phyloP scores from a whole-genome alignment of 37 sponge, comb jelly and placozoan species.

The Beroe forskalii region DNA sequence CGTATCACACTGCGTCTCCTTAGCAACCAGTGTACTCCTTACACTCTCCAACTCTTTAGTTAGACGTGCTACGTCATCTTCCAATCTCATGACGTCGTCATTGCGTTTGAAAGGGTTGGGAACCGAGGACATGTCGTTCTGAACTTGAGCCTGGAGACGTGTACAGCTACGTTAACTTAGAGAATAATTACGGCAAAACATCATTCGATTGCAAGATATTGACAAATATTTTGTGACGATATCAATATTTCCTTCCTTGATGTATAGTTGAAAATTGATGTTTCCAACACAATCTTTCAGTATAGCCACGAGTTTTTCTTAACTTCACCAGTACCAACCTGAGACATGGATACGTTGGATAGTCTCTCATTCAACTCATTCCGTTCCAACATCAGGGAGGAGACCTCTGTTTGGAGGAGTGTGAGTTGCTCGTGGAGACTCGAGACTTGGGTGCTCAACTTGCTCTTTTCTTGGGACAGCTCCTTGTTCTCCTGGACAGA shows the following conservation, averaged over 20 bases:
- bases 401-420: slow-evolving; percentile 1
- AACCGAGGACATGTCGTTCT: slow-evolving; percentile 31
- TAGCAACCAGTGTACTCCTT: background rate
- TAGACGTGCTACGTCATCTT: background rate
- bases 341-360: background rate
- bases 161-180: too few relatives aligned
- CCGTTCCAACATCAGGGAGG: background rate
- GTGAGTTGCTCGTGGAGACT: slow-evolving; percentile 30
- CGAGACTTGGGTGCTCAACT: background rate
- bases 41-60: background rate
- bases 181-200: too few relatives aligned
- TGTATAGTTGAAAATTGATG: too few relatives aligned
- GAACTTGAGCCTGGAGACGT: slow-evolving; percentile 3
- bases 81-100: slow-evolving; percentile 24
- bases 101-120: slow-evolving; percentile 54
- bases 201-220: too few relatives aligned
- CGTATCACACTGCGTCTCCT: slow-evolving; percentile 50
- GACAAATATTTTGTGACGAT: too few relatives aligned
- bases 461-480: background rate
- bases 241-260: too few relatives aligned
- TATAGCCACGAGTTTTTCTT: too few relatives aligned
- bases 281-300: too few relatives aligned
- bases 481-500: background rate
- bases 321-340: too few relatives aligned
- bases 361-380: slow-evolving; percentile 37